Base-by-base conservation (phyloP, 1,140 invertebrate genomes). In the Papilio polyxenes region DNA sequence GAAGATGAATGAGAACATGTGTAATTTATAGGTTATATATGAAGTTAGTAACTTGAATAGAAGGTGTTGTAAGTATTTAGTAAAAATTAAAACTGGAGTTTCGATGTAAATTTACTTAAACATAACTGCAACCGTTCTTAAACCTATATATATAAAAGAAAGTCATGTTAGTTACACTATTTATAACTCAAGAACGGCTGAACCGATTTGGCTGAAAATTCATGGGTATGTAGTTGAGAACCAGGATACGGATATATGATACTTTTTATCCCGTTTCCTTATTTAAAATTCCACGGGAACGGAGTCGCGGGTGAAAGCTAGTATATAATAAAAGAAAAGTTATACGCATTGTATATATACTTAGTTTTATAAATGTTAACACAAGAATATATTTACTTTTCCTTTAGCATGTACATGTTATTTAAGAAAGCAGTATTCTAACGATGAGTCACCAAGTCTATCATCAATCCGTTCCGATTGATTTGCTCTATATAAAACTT, bases 391-490 rank as follows among this genome's bases (percentile, higher is more conserved):
- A 59, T 1, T 9, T 20, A 59, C 56, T 59, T 59, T 59, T 59
- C n/a, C 23, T 31, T n/a, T 31, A 23, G 31, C 40, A 37, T 23
- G 5, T 72, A 72, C 13, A 65, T 65, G 23, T 72, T 37, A 72
- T 72, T 65, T 10, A 37, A 72, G 65, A 40, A 72, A 72, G 31
- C 13, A 72, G 23, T 31, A 72, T 7, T 40, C 31, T 6, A 72
- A 7, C 65, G 65, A 56, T 77, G 75, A 53, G 49, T 77, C 75
- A 77, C 23, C 48, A 37, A 15, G 44, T 23, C 44, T 8, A 77
- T 77, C 75, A 77, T 75, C 48, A 77, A 77, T 77, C 75, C 20
- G 75, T 77, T 77, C 75, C 75, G 20, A 51, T 77, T 77, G 75
- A 77, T 77, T 53, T 31, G 13, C 49, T 77, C 49, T 31, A 20